A percentile compares a stretch with the other conserved stretches of the same genome.
Evolutionary conservation across 2,888 invertebrate genomes (phyloP).

Genomic region (Drosophila hamatofila): DNA sequence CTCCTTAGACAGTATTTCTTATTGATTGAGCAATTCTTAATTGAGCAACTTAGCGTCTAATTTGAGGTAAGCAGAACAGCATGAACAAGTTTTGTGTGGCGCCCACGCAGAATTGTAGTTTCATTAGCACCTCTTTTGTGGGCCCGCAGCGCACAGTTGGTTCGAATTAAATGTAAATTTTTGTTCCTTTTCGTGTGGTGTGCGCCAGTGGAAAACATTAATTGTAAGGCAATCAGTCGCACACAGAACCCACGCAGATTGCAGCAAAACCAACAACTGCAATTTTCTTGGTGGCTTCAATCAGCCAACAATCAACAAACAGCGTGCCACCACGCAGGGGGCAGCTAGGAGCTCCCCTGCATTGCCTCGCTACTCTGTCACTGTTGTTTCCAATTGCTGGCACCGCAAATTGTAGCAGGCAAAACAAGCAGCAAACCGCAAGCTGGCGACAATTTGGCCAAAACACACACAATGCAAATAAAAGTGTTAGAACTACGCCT

Average conservation of each 20-base stretch:
- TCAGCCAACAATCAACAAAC: conserved; percentile 49
- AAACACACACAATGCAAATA: conserved; percentile 32
- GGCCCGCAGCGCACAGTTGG: conserved; percentile 44
- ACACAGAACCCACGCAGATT: conserved; percentile 43
- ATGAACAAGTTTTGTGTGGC: neutral
- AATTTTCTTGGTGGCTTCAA: conserved; percentile 51
- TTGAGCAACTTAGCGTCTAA: conserved; percentile 15
- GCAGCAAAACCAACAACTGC: conserved; percentile 22
- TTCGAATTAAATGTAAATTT: conserved; percentile 71
- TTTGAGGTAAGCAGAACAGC: conserved; percentile 4
- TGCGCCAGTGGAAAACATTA: conserved; percentile 32
- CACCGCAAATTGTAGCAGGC: conserved; percentile 47
- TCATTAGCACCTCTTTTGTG: conserved; percentile 58
- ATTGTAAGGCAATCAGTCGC: conserved; percentile 50
- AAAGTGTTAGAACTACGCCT: conserved; percentile 30
- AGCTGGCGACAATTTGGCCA: conserved; percentile 16
- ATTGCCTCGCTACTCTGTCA: neutral
- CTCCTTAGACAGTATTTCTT: neutral
- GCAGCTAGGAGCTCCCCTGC: neutral
- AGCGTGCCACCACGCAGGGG: conserved; percentile 5
- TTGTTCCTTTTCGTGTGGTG: conserved; percentile 3
- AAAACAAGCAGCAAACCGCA: conserved; percentile 16
- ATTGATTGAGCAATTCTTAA: conserved; percentile 13
- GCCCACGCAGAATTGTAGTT: conserved; percentile 34
- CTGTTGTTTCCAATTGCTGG: conserved; percentile 33